Conservation (phyloP, 2,888 invertebrate genomes). For the Noctua comes region DNA sequence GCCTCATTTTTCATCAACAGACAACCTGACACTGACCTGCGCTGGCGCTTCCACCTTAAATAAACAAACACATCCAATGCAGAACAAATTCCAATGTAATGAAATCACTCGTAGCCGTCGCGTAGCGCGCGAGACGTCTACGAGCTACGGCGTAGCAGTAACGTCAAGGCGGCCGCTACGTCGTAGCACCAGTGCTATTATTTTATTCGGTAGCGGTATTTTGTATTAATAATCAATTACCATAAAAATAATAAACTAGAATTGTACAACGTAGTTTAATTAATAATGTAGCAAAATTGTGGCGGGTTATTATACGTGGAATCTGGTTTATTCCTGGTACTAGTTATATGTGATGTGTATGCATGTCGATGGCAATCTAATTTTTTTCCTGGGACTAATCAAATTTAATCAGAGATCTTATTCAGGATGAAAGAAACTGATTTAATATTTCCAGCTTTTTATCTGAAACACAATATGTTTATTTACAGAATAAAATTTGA, state of each 20-base stretch:
- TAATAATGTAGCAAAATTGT: not conserved
- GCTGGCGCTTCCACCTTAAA: too few species aligned
- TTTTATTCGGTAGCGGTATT: not conserved
- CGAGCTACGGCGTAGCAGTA: constrained; percentile 21
- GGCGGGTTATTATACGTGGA: not conserved
- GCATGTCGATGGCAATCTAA: not conserved
- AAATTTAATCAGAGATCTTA: not conserved
- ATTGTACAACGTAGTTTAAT: not conserved
- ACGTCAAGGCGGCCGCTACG: constrained; percentile 10
- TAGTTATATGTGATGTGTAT: not conserved
- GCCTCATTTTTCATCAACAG: too few species aligned
- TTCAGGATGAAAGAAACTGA: not conserved
- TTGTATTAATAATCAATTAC: not conserved
- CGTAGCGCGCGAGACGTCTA: constrained; percentile 1
- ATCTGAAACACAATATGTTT: not conserved
- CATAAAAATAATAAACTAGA: not conserved
- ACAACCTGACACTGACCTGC: too few species aligned
- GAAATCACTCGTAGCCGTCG: not conserved
- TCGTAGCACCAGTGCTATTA: constrained; percentile 1
- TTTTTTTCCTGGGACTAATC: not conserved
- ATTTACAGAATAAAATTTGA: not conserved
- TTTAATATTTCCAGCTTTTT: not conserved
- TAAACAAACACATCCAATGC: not conserved
- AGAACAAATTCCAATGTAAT: not conserved
- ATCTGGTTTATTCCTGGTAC: not conserved